phyloP scores from a whole-genome alignment of 1,140 invertebrate species.

The Hylyphantes graminicola region DNA sequence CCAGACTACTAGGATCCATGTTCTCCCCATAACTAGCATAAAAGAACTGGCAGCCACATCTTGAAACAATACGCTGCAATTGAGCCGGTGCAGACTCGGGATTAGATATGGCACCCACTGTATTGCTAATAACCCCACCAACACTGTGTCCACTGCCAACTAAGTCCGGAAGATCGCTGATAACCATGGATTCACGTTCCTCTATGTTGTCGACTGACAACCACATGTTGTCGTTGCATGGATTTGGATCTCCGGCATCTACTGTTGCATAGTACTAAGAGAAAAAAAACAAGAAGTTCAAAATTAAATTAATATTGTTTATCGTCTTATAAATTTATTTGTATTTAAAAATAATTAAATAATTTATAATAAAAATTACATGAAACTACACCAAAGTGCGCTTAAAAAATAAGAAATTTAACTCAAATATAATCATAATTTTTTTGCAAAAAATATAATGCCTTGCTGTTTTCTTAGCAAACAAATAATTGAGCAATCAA shows the following conservation, averaged over 20 bases:
- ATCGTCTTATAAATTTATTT: neutral
- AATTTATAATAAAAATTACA: neutral
- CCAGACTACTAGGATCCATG: constrained; percentile 76
- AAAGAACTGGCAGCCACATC: constrained; percentile 98
- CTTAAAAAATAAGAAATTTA: neutral
- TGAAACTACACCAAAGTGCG: neutral
- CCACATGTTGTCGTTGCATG: constrained; percentile 91
- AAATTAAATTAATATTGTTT: too few species aligned
- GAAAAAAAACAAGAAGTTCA: neutral
- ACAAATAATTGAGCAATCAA: neutral
- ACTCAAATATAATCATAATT: neutral
- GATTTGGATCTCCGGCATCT: constrained; percentile 76
- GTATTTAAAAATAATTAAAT: neutral
- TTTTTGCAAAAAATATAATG: neutral
- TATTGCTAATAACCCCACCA: constrained; percentile 93
- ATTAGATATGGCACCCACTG: constrained; percentile 79
- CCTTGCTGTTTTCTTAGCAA: neutral
- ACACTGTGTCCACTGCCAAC: constrained; percentile 95
- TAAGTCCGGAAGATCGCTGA: constrained; percentile 82
- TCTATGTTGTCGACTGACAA: constrained; percentile 91
- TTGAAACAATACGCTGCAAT: constrained; percentile 93
- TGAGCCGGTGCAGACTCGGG: constrained; percentile 69
- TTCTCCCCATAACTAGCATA: constrained; percentile 93
- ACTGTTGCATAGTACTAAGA: constrained; percentile 92
- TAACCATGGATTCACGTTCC: constrained; percentile 76